These are phyloP conservation scores for Lepas anatifera DNA, from an alignment of 2,888 invertebrate species.

Conservation along the genomic window DNA sequence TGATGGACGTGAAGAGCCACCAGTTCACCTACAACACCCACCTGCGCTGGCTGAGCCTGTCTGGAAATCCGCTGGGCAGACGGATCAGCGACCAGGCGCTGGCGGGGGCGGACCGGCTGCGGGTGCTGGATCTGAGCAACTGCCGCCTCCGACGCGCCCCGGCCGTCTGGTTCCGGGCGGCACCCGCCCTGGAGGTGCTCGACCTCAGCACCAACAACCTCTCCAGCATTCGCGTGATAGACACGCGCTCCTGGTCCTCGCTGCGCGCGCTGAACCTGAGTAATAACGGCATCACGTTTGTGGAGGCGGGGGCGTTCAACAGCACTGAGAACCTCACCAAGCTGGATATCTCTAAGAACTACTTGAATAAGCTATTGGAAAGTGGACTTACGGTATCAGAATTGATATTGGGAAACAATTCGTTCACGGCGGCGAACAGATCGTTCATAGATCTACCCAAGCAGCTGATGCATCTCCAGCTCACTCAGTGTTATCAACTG, in stretches of 20 bases:
- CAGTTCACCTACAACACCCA: slow-evolving; percentile 16
- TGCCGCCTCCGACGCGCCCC: slow-evolving; percentile 17
- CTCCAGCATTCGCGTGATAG: slow-evolving; percentile 18
- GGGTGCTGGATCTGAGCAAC: slow-evolving; percentile 17
- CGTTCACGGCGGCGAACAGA: slow-evolving; percentile 20
- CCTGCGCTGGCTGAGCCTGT: slow-evolving; percentile 17
- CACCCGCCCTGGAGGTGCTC: slow-evolving; percentile 16
- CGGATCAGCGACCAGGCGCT: slow-evolving; percentile 12
- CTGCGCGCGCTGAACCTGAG: slow-evolving; percentile 21
- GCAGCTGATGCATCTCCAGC: slow-evolving; percentile 16
- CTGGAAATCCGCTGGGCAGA: slow-evolving; percentile 17
- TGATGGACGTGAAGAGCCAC: background rate
- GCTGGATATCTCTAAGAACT: slow-evolving; percentile 22
- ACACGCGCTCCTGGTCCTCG: slow-evolving; percentile 17
- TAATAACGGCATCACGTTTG: slow-evolving; percentile 22
- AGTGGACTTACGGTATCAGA: slow-evolving; percentile 18
- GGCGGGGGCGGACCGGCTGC: slow-evolving; percentile 13
- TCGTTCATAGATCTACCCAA: slow-evolving; percentile 19
- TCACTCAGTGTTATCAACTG: slow-evolving; percentile 22
- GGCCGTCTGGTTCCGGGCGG: background rate
- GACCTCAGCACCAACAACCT: slow-evolving; percentile 21
- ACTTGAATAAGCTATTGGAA: slow-evolving; percentile 18
- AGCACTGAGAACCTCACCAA: slow-evolving; percentile 19
- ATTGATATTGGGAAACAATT: slow-evolving; percentile 23
- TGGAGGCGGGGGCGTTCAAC: slow-evolving; percentile 23